Conservation (phyloP, 2,888 invertebrate species). For the Cepaea hortensis region DNA sequence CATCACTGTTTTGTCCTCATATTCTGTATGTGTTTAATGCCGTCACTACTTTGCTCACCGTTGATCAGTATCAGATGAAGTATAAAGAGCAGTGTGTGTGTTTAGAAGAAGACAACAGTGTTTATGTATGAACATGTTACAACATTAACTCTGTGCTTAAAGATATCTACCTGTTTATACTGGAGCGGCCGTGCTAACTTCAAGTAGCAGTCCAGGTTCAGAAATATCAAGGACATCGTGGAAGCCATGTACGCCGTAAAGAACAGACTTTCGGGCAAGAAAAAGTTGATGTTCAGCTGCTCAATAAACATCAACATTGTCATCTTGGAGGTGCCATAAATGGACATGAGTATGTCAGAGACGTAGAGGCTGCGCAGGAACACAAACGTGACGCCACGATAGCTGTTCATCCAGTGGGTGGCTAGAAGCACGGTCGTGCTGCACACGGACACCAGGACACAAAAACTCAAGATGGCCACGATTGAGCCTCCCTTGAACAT, state of each 20-base stretch:
- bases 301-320: constrained; percentile 58
- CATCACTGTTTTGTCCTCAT: too few relatives aligned
- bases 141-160: too few relatives aligned
- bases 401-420: constrained; percentile 57
- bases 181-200: constrained; percentile 60
- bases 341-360: constrained; percentile 62
- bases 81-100: too few relatives aligned
- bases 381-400: constrained; percentile 63
- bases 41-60: too few relatives aligned
- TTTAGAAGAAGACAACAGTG: too few relatives aligned
- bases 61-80: too few relatives aligned
- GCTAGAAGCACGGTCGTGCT: constrained; percentile 9
- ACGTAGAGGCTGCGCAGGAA: constrained; percentile 63
- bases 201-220: constrained; percentile 64
- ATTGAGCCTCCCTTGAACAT: neutral
- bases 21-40: too few relatives aligned
- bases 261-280: constrained; percentile 70
- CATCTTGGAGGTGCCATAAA: constrained; percentile 67
- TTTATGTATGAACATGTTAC: too few relatives aligned
- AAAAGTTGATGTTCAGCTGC: constrained; percentile 63
- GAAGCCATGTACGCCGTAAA: constrained; percentile 64
- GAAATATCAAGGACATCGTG: constrained; percentile 60
- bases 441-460: constrained; percentile 59
- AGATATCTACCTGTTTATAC: constrained; percentile 45
- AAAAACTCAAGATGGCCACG: constrained; percentile 50